Percentiles rank a stretch among this genome's conserved stretches.
phyloP scores from a whole-genome alignment of 2,888 invertebrate genomes.

The Esperia sulphurella region DNA sequence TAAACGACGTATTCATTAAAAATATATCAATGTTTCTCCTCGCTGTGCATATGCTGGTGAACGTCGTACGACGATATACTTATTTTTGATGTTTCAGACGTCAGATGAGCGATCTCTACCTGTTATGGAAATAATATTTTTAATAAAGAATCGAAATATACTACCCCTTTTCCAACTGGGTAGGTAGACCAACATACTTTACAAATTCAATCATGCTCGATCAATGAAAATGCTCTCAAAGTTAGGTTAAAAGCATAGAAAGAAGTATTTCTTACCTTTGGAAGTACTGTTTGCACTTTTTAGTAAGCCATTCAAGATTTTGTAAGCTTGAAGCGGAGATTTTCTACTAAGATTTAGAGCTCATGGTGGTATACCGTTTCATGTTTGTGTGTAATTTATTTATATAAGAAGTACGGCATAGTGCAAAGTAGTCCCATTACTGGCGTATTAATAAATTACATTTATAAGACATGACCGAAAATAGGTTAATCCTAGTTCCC shows the following conservation, averaged over 20 bases:
- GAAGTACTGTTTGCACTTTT: conserved; percentile 8
- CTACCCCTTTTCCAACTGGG: no score
- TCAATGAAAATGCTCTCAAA: not conserved
- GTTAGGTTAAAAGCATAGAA: not conserved
- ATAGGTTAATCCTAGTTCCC: no score
- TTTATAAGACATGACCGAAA: no score
- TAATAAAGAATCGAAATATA: not conserved
- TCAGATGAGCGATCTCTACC: conserved; percentile 62
- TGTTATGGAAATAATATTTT: conserved; percentile 25
- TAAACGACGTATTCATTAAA: not conserved
- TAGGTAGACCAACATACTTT: not conserved
- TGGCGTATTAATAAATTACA: no score
- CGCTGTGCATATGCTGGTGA: conserved; percentile 31
- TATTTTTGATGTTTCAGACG: conserved; percentile 60
- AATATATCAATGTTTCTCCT: conserved; percentile 30
- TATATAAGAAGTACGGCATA: no score
- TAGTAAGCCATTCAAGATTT: conserved; percentile 35
- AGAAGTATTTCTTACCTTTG: conserved; percentile 34
- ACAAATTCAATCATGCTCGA: not conserved
- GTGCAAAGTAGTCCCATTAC: no score
- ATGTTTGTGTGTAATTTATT: not conserved
- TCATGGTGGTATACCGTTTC: not conserved
- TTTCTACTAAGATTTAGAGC: conserved; percentile 36
- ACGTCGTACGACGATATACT: conserved; percentile 61
- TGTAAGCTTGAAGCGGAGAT: conserved; percentile 41